Conservation (phyloP, 1,140 invertebrate species). For the Papilio xuthus region DNA sequence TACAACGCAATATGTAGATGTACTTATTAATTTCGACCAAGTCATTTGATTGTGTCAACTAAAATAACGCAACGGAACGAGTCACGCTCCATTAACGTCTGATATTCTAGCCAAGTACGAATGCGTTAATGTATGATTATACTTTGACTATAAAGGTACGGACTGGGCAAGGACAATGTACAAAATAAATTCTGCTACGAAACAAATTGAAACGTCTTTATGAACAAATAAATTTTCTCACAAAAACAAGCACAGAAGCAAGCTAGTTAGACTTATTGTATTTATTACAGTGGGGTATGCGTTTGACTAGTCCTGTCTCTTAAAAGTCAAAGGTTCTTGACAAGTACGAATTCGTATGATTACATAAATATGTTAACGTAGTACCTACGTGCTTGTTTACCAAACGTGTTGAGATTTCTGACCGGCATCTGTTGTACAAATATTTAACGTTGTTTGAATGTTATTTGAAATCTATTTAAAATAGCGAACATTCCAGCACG, state of each 20-base stretch:
- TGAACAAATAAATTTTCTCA: background rate
- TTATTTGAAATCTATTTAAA: background rate
- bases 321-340: background rate
- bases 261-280: background rate
- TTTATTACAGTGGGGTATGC: background rate
- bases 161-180: background rate
- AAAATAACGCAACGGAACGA: slow-evolving; percentile 37
- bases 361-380: slow-evolving; percentile 1
- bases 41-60: slow-evolving; percentile 40
- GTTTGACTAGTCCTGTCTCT: background rate
- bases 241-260: background rate
- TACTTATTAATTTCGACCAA: slow-evolving; percentile 45
- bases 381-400: slow-evolving; percentile 4
- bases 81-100: slow-evolving; percentile 44
- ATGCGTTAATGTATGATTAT: slow-evolving; percentile 33
- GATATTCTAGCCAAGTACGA: slow-evolving; percentile 45
- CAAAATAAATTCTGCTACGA: background rate
- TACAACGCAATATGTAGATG: slow-evolving; percentile 25
- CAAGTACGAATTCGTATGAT: background rate
- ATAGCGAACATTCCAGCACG: background rate
- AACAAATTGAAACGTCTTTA: too few relatives aligned
- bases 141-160: background rate
- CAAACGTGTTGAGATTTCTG: slow-evolving; percentile 11
- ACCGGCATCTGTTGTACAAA: slow-evolving; percentile 14
- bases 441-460: slow-evolving; percentile 9